Evolutionary conservation across 2,888 invertebrate species (phyloP), one percentile per base, ranked within the genome.

Genomic region (Calliphora vomitoria): DNA sequence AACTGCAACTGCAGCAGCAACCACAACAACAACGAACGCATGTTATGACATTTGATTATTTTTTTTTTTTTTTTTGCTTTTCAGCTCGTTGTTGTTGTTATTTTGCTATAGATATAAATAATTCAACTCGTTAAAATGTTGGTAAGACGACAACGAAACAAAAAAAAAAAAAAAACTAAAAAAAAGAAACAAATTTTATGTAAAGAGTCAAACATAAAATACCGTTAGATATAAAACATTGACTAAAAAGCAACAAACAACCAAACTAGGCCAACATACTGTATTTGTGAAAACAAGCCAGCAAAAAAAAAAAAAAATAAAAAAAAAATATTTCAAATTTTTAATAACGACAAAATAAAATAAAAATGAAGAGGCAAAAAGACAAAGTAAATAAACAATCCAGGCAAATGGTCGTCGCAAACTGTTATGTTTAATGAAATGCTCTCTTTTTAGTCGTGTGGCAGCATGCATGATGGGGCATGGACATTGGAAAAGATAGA

Each of bases 141-240:
- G 53, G 69, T 55, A 72, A 78, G 72, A 78, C 38, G 64, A 66
- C 76, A 50, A 68, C 53, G 35, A 55, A 8, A 20, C 11, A 60
- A 31, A 25, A 44, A 4, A 44, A 44, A 44, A 25, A 8, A 13
- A 50, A 3, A 47, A 55, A 18, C 66, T 38, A 41, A 53, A 31
- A 72, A 31, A 53, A 66, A 82, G 55, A 83, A 74, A 79, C 82
- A 86, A 82, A 74, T 83, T 76, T 50, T 69, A 69, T 69, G 41
- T 64, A 31, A 31, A 78, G 35, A 78, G 18, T 66, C 66, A 58
- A 82, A 55, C 53, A 82, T 47, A 69, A 68, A 85, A 85, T 71
- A 82, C 87, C 87, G 87, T 87, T 87, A 85, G 85, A 71, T 64
- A 62, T 79, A 69, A 87, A 82, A 87, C 74, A 84, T 84, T 84